Base-by-base conservation (phyloP, 2,797 vertebrate species). In the Sebastes cheni region DNA sequence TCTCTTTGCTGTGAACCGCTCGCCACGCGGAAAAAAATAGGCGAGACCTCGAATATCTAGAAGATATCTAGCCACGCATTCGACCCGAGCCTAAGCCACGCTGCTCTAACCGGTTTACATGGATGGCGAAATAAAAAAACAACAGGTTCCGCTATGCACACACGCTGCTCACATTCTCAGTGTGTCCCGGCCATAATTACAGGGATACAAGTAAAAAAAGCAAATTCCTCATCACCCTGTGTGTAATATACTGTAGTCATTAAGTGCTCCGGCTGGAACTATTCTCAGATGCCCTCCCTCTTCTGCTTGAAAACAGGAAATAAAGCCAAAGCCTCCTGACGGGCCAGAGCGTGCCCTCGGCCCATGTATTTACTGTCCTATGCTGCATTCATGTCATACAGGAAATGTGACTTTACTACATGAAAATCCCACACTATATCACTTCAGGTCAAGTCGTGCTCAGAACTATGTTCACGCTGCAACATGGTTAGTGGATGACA, bases 331-430 rank as follows among this genome's bases (percentile, higher is more conserved):
- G 12, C 25, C 32, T 22, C 23, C 34, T 46, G 36, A 34, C 58
- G 29, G 30, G 8, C 32, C 4, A 5, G 14, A 67, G 10, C 2
- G 1, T 6, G 9, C 20, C 22, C 65, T 36, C 36, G 32, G 32
- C 23, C 25, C 7, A 2, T 34, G 25, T 16, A 9, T 29, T n/a
- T 12, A 1, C 46, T 52, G 34, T 34, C n/a, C 7, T 5, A 3
- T 75, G 78, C 52, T 79, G 78, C 60, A 11, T 79, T 85, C 79
- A 84, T 30, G 80, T 74, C 73, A 36, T 20, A 27, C 20, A 42
- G 61, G 34, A 68, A 72, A 65, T 30, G 12, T 65, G 55, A 50
- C n/a, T 25, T 62, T 2, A 7, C 16, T 4, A 7, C 22, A 16
- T 18, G 8, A 30, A 71, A 62, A 10, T 5, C 1, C 10, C 13